Evolutionary conservation across 2,888 invertebrate genomes (phyloP), one percentile per base, ranked within the genome.

Genomic region (Meta bourneti): DNA sequence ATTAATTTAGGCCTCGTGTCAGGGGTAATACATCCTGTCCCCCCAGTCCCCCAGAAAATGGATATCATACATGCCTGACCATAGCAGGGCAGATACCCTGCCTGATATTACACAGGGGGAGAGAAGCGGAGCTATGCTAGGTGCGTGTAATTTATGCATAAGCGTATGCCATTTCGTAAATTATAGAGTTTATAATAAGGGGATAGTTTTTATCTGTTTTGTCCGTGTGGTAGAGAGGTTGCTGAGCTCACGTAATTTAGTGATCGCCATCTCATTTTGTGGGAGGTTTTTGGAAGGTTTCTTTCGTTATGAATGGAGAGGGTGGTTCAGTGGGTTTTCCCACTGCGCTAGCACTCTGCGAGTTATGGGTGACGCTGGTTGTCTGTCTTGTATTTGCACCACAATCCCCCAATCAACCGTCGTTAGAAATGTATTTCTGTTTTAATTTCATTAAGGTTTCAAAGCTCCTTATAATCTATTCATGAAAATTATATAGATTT

Each of bases 1-100:
- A 88, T 88, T 88, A 88, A 88, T 88, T 88, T 88, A 88, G 81
- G 20, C 80, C 72, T 49, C 61, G 81, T 80, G 87, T 61, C 71
- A 75, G 54, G 74, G 75, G 51, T 20, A 79, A 54, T 19, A n/a
- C 79, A 51, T 52, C 79, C 79, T 54, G 52, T 52, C 19, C 13
- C 20, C 80, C 72, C 71, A 74, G 5, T 19, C 72, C 54, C 74
- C 61, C 20, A 72, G 71, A 79, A 87, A 77, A 34, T 77, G 77
- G 11, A 61, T 61, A 61, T 34, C 34, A 34, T 34, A 34, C 34
- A 34, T 70, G 19, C 85, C 85, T 49, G 81, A 70, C 81, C 81
- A 48, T 70, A 34, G 83, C 71, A 72, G 78, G 70, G 78, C 78
- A 71, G 86, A 87, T 79, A 79, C 52, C 71, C 71, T 16, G 78